These are phyloP conservation scores for Microcaecilia unicolor DNA, from an alignment of 2,797 vertebrate genomes.

Conservation along the genomic window DNA sequence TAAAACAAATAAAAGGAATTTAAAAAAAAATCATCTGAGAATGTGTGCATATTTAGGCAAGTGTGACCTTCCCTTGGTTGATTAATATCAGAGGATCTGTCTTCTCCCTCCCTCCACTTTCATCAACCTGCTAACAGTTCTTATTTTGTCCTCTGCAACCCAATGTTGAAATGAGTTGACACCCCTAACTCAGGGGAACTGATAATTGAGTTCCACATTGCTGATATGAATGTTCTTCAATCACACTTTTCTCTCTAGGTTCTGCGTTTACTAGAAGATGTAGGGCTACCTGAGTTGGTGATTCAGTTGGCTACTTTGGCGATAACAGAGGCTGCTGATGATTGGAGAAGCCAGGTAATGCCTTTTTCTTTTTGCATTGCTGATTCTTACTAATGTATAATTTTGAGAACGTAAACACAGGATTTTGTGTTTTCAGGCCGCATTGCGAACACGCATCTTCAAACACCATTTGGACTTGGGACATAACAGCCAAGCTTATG, in stretches of 20 bases:
- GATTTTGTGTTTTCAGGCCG: slow-evolving; percentile 57
- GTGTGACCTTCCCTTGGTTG: too few relatives aligned
- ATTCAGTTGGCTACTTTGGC: slow-evolving; percentile 78
- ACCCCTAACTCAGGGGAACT: too few relatives aligned
- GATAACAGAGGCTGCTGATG: slow-evolving; percentile 67
- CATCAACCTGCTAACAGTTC: too few relatives aligned
- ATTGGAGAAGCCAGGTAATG: slow-evolving; percentile 74
- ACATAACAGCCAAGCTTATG: slow-evolving; percentile 85
- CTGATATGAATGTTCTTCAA: neutral
- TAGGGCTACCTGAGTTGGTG: slow-evolving; percentile 80
- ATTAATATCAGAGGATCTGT: too few relatives aligned
- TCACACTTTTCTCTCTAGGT: slow-evolving; percentile 52
- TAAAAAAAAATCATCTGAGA: too few relatives aligned
- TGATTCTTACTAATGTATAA: neutral
- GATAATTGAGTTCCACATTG: too few relatives aligned
- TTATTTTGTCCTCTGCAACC: too few relatives aligned
- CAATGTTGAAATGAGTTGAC: too few relatives aligned
- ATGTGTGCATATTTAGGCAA: too few relatives aligned
- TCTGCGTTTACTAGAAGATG: slow-evolving; percentile 75
- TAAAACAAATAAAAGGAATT: too few relatives aligned
- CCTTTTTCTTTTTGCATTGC: neutral
- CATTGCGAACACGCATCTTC: slow-evolving; percentile 87
- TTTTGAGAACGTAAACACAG: neutral
- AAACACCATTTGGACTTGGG: slow-evolving; percentile 92
- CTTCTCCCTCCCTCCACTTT: too few relatives aligned